phyloP scores from a whole-genome alignment of 1,140 invertebrate species.

The Apis dorsata region DNA sequence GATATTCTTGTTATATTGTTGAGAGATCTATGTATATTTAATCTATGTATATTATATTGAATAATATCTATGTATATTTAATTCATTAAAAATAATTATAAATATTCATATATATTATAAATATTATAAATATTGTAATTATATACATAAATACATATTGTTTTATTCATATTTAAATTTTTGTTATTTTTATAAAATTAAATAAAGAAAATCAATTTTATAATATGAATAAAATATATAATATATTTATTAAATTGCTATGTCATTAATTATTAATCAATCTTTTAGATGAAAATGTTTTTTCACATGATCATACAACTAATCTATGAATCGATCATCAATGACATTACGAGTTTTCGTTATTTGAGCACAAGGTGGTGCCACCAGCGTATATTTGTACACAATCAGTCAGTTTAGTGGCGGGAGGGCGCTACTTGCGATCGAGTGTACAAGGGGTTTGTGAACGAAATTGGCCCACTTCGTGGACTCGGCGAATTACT shows the following conservation, averaged over 20 bases:
- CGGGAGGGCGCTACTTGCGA: constrained; percentile 44
- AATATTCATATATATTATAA: no score
- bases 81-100: background rate
- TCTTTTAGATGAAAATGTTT: background rate
- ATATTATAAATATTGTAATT: no score
- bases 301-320: background rate
- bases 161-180: no score
- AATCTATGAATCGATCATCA: background rate
- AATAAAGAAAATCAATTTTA: no score
- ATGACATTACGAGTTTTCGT: background rate
- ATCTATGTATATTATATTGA: background rate
- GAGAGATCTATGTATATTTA: background rate
- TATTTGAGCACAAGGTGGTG: background rate
- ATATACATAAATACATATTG: no score
- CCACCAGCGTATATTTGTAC: background rate
- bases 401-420: background rate
- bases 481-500: background rate
- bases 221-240: no score
- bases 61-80: background rate
- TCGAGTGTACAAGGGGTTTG: constrained; percentile 29
- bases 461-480: constrained; percentile 32
- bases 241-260: background rate
- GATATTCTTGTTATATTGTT: background rate
- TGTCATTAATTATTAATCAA: background rate
- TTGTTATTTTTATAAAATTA: no score